phyloP scores from a whole-genome alignment of 1,140 invertebrate genomes.

The Drosophila santomea region DNA sequence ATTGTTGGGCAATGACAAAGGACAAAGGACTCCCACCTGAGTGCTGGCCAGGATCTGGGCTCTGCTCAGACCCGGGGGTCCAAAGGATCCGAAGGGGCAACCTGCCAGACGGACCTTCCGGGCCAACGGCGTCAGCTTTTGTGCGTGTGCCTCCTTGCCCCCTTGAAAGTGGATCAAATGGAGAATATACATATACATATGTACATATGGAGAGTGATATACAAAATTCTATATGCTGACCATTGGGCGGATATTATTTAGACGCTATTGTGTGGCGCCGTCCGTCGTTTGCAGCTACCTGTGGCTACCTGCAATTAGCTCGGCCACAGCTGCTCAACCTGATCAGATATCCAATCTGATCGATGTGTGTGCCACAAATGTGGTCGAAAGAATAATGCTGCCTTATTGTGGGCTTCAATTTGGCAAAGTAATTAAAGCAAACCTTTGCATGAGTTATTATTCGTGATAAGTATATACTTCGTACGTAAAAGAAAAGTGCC shows the following conservation, averaged over 20 bases:
- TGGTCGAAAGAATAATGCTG: background rate
- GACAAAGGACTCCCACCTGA: conserved; percentile 46
- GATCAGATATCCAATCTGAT: conserved; percentile 17
- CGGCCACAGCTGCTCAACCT: conserved; percentile 59
- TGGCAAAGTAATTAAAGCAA: background rate
- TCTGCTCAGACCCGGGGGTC: conserved; percentile 4
- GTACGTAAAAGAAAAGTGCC: too few species aligned
- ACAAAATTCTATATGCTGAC: conserved; percentile 46
- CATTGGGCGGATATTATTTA: conserved; percentile 82
- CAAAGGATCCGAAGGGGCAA: background rate
- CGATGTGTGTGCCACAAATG: conserved; percentile 16
- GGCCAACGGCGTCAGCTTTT: conserved; percentile 61
- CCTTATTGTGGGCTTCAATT: background rate
- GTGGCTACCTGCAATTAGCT: conserved; percentile 73
- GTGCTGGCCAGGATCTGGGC: background rate
- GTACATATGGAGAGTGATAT: background rate
- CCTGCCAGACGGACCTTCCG: conserved; percentile 66
- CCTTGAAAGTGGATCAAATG: too few species aligned
- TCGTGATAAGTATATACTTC: too few species aligned
- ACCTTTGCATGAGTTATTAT: background rate
- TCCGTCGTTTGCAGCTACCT: conserved; percentile 23
- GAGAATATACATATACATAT: too few species aligned
- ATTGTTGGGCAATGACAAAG: conserved; percentile 50
- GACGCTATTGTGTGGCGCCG: conserved; percentile 79
- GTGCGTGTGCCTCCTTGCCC: conserved; percentile 52